Evolutionary conservation across 2,888 invertebrate genomes (phyloP).

Genomic region (Cryptocephalus moraei): DNA sequence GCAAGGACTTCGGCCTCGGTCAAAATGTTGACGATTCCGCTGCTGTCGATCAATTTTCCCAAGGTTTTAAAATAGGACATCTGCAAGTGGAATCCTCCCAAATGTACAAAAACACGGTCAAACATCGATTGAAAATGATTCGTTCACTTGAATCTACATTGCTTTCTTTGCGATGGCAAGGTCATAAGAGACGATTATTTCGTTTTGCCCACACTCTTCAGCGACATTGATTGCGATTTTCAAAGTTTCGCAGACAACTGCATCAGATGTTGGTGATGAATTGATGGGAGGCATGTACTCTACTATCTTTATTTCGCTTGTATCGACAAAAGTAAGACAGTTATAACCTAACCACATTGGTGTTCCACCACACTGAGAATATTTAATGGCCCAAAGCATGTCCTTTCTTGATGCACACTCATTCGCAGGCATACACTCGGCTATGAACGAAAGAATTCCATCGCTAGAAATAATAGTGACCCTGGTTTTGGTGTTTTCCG

Average conservation of each 20-base stretch:
- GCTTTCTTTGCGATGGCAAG: constrained; percentile 20
- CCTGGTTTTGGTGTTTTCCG: too few relatives aligned
- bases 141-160: constrained; percentile 20
- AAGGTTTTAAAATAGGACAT: constrained; percentile 26
- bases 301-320: too few relatives aligned
- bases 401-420: too few relatives aligned
- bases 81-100: background rate
- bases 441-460: too few relatives aligned
- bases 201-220: constrained; percentile 3
- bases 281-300: too few relatives aligned
- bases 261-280: too few relatives aligned
- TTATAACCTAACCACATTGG: too few relatives aligned
- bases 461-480: too few relatives aligned
- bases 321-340: too few relatives aligned
- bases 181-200: constrained; percentile 15
- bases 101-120: constrained; percentile 20
- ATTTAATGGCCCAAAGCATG: too few relatives aligned
- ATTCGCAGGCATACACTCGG: too few relatives aligned
- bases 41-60: constrained; percentile 25
- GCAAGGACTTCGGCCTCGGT: constrained; percentile 22
- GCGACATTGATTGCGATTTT: constrained; percentile 4
- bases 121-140: constrained; percentile 19
- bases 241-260: constrained; percentile 1
- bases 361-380: too few relatives aligned
- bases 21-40: constrained; percentile 24